These are phyloP conservation scores for Albula goreensis DNA, from an alignment of 2,113 vertebrate genomes.

Conservation along the genomic window DNA sequence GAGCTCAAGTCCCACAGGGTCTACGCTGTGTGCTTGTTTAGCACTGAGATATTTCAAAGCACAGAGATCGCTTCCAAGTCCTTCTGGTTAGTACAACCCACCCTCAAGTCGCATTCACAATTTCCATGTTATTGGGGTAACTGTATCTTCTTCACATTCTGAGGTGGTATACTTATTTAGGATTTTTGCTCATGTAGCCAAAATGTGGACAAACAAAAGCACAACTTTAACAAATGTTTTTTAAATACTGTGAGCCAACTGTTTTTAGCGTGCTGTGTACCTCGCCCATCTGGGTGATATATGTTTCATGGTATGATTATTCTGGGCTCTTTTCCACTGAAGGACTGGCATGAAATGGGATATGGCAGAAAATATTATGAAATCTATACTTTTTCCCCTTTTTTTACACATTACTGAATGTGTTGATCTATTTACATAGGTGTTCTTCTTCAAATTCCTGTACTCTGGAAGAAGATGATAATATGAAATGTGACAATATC, in stretches of 20 bases:
- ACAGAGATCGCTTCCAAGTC: not conserved
- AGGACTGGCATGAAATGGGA: too few relatives aligned
- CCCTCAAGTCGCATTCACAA: not conserved
- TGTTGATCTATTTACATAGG: too few relatives aligned
- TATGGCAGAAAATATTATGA: too few relatives aligned
- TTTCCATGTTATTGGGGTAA: too few relatives aligned
- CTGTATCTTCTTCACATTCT: not conserved
- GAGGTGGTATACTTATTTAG: not conserved
- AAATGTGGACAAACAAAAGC: not conserved
- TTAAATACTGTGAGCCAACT: not conserved
- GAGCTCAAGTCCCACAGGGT: slow-evolving; percentile 40
- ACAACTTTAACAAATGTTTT: not conserved
- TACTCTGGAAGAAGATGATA: too few relatives aligned
- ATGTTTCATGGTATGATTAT: too few relatives aligned
- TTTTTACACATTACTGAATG: too few relatives aligned
- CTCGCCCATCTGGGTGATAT: too few relatives aligned
- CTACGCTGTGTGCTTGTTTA: slow-evolving; percentile 28
- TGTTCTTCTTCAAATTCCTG: too few relatives aligned
- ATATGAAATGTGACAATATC: too few relatives aligned
- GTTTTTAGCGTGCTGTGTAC: not conserved
- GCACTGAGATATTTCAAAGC: slow-evolving; percentile 36
- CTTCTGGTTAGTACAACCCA: not conserved
- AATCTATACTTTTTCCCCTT: too few relatives aligned
- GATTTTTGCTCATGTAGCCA: not conserved
- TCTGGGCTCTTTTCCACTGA: too few relatives aligned